Evolutionary conservation across 2,888 invertebrate genomes (phyloP), one percentile per base, ranked within the genome.

Genomic region (Lagria hirta): DNA sequence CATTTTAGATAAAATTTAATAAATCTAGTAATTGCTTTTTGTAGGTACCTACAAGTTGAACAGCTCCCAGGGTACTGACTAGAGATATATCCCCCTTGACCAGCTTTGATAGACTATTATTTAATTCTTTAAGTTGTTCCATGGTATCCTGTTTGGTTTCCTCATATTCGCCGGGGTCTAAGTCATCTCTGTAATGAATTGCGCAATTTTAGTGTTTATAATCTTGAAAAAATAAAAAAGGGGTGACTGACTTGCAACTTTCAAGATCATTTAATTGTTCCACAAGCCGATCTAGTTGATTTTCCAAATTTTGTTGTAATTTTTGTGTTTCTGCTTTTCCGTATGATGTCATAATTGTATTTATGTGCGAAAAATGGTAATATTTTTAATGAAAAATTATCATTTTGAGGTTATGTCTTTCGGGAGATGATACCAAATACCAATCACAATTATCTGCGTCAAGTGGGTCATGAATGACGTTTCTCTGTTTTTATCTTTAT

Each of bases 251-350:
- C 85, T 75, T 81, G 75, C 78, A 80, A 59, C 80, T 79, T 63
- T 86, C 86, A 45, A 87, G 71, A 66, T 87, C 86, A 28, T 77
- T 72, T 27, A 87, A 64, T 64, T 87, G 85, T 57, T 82, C 78
- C 24, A 86, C 75, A 27, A 86, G 68, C 45, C 86, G 71, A 50
- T 83, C 82, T 28, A 86, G 63, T 60, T 86, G 85, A 55, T 79
- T 79, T 63, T 83, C 80, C 18, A 86, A 64, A 68, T 85, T 85
- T 51, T 78, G 71, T 54, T 75, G 76, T 17, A 85, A 65, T 58
- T 76, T 79, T 45, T 78, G 76, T 4, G 82, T 85, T 70, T 84
- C 84, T 28, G 71, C 70, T 68, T 74, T 73, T 20, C 80, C 80
- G 54, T 75, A 69, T 1, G 78, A 77, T 52, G 71, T 68, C 76